Percentiles rank a stretch among this genome's conserved stretches.
phyloP scores from a whole-genome alignment of 2,888 invertebrate genomes.

The Zygogramma bicolorata region DNA sequence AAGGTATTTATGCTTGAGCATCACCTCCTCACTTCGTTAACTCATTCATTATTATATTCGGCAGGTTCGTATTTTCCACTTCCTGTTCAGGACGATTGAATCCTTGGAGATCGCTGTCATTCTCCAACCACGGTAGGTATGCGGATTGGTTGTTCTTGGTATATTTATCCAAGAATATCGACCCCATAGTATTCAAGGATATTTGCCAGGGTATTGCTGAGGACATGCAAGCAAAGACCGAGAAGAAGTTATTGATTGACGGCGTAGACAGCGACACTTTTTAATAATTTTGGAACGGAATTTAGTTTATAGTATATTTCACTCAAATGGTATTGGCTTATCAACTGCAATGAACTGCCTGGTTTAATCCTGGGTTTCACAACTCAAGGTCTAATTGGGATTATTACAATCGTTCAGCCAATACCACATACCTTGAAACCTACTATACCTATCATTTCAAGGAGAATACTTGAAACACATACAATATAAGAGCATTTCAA shows the following conservation, averaged over 20 bases:
- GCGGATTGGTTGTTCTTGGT: conserved; percentile 89
- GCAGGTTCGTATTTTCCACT: conserved; percentile 73
- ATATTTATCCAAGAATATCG: conserved; percentile 85
- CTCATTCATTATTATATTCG: conserved; percentile 55
- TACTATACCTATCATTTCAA: too few relatives aligned
- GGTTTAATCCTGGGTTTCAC: too few relatives aligned
- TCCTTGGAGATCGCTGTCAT: conserved; percentile 72
- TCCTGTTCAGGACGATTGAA: conserved; percentile 75
- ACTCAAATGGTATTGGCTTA: too few relatives aligned
- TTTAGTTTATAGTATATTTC: too few relatives aligned
- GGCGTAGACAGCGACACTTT: conserved; percentile 28
- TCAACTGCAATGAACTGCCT: too few relatives aligned
- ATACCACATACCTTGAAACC: too few relatives aligned
- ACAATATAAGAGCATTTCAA: too few relatives aligned
- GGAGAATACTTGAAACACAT: too few relatives aligned
- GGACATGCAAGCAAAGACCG: conserved; percentile 63
- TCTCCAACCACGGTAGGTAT: conserved; percentile 77
- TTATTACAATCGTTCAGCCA: too few relatives aligned
- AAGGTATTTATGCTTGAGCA: too few relatives aligned
- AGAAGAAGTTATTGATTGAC: conserved; percentile 41
- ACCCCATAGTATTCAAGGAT: conserved; percentile 79
- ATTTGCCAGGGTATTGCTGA: conserved; percentile 72
- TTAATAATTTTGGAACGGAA: background rate
- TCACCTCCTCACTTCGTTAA: too few relatives aligned
- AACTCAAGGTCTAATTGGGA: too few relatives aligned